Evolutionary conservation across 1,140 invertebrate species (phyloP), one percentile per base, ranked within the genome.

Genomic region (Atopsyche davidsoni): DNA sequence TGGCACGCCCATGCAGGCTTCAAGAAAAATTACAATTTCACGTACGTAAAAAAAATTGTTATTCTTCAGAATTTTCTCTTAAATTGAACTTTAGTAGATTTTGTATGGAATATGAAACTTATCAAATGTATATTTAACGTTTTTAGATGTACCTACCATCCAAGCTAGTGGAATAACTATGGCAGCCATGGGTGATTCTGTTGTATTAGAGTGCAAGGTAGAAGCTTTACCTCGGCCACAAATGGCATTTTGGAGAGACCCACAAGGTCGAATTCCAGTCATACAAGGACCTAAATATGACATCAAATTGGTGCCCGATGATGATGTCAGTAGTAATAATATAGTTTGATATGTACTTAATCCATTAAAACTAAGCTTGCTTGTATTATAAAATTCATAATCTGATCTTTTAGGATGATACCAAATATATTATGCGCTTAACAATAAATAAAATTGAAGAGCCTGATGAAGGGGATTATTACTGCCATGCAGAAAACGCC

Each of bases 1-100:
- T 61, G 87, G 87, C 1, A 84, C 83, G 1, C 86, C 87, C 4
- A 88, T 87, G 80, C 85, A 89, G 66, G 81, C 86, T 4, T 81
- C 83, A 0, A 75, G 81, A 52, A 80, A 79, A 61, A 82, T 89
- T 49, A 81, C 79, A 45, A 86, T 89, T 41, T 87, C 82, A 61
- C 84, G 87, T 89, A 69, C 82, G 84, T 80, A 23, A 6, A 28
- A 28, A n/a, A n/a, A n/a, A n/a, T n/a, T n/a, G n/a, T n/a, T n/a
- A n/a, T n/a, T n/a, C n/a, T n/a, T n/a, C n/a, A n/a, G n/a, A n/a
- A n/a, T n/a, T n/a, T n/a, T n/a, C n/a, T n/a, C n/a, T n/a, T n/a
- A n/a, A n/a, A n/a, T n/a, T n/a, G n/a, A n/a, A n/a, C n/a, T n/a
- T n/a, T n/a, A n/a, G n/a, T n/a, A n/a, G n/a, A n/a, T n/a, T n/a